phyloP scores from a whole-genome alignment of 1,140 invertebrate genomes.

The Gonatopus flavifemur region DNA sequence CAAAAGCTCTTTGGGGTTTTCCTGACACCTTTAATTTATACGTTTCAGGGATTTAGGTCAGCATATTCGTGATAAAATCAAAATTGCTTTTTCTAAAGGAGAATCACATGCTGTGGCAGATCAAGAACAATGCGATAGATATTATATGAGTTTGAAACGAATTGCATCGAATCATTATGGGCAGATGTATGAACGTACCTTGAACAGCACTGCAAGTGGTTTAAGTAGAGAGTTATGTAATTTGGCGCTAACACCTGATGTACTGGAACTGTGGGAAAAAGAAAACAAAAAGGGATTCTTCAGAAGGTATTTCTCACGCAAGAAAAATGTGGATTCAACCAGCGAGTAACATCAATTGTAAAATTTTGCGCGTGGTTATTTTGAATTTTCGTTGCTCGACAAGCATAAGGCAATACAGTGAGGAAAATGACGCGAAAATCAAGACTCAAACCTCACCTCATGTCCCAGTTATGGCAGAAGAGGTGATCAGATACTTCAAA shows the following conservation, averaged over 20 bases:
- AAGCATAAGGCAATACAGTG: constrained; percentile 4
- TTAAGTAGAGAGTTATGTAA: constrained; percentile 72
- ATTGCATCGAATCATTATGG: constrained; percentile 71
- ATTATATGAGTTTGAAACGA: constrained; percentile 70
- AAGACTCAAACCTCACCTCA: constrained; percentile 50
- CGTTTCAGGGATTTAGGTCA: constrained; percentile 73
- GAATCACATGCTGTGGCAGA: constrained; percentile 58
- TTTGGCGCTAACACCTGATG: constrained; percentile 70
- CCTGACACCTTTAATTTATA: constrained; percentile 9
- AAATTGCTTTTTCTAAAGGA: constrained; percentile 65
- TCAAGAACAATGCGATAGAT: constrained; percentile 64
- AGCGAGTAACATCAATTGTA: background rate
- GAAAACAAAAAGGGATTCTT: constrained; percentile 55
- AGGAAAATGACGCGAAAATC: background rate
- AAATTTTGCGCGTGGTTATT: background rate
- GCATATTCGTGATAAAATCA: constrained; percentile 71
- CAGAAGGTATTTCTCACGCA: constrained; percentile 1
- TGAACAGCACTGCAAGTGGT: constrained; percentile 67
- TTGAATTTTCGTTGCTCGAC: background rate
- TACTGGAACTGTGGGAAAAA: constrained; percentile 64
- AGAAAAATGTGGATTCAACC: background rate
- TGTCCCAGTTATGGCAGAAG: constrained; percentile 71
- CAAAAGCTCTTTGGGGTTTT: background rate
- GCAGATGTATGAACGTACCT: constrained; percentile 64
- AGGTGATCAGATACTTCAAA: constrained; percentile 70